Conservation (phyloP, 1,140 invertebrate genomes). For the Habropoda laboriosa region DNA sequence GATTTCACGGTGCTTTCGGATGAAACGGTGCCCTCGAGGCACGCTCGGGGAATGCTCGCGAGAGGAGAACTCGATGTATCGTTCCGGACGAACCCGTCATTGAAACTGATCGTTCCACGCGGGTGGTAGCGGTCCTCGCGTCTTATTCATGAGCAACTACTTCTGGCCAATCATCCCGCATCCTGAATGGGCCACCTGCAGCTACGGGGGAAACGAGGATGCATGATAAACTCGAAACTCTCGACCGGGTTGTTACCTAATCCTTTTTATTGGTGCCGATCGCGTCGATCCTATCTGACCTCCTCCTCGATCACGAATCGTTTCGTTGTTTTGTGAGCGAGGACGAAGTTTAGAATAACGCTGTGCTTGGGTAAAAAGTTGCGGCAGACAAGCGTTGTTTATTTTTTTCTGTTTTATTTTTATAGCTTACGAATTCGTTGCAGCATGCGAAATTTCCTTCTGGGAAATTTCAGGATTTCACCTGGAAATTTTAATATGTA, state of each 20-base stretch:
- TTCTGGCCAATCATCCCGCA: slow-evolving; percentile 40
- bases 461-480: no score
- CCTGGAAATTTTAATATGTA: no score
- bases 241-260: slow-evolving; percentile 27
- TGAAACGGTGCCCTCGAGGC: slow-evolving; percentile 42
- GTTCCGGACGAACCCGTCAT: slow-evolving; percentile 28
- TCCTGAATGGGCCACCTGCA: slow-evolving; percentile 43
- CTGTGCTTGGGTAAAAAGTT: background rate
- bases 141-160: slow-evolving; percentile 54
- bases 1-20: slow-evolving; percentile 48
- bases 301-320: background rate
- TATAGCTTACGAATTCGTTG: no score
- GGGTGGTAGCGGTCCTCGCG: slow-evolving; percentile 39
- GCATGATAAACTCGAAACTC: slow-evolving; percentile 30
- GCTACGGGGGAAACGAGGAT: background rate
- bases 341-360: background rate
- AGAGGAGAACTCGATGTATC: slow-evolving; percentile 20
- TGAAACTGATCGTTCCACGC: slow-evolving; percentile 59
- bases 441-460: no score
- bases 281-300: background rate
- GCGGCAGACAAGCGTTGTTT: no score
- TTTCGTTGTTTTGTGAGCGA: background rate
- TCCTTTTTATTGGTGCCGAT: slow-evolving; percentile 7
- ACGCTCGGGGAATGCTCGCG: background rate
- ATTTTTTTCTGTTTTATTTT: no score